Evolutionary conservation across 2,113 vertebrate genomes (phyloP), one percentile per base, ranked within the genome.

Genomic region (Dendropsophus ebraccatus): DNA sequence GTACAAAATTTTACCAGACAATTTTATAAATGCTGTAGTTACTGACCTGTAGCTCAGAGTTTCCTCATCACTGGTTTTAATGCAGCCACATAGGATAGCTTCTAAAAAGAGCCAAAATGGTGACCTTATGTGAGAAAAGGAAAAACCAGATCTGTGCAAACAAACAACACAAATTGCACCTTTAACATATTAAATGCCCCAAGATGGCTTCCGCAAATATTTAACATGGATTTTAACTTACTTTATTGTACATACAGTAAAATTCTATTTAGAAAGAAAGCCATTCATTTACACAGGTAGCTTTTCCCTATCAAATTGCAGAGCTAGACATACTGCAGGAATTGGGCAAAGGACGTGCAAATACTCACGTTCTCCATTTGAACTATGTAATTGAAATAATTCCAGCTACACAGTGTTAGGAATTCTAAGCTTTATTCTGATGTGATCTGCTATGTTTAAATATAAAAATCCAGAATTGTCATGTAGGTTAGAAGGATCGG

Each of bases 101-200:
- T 75, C 82, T 84, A 74, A 84, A 74, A 75, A n/a, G 60, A 52
- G 60, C 30, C 25, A 69, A 52, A 52, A 72, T 28, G 16, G 50
- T 58, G 70, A 56, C 69, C 37, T 84, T 84, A 84, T 84, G n/a
- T 75, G 50, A 84, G 52, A 84, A 70, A 84, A 84, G 82, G 70
- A 84, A 84, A 84, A 84, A 74, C 21, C 82, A 74, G 69, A 60
- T 56, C 37, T 84, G 82, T 60, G 52, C 54, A 84, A 84, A 73
- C 49, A 84, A 83, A 83, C 82, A 83, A 19, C 28, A 19, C n/a
- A 83, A 84, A 84, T 84, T 84, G 82, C 70, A 84, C 41, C 35
- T 60, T 84, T 5, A 47, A 47, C 35, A 58, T 81, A 81, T 60
- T 47, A 62, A 58, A 45, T 30, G n/a, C 56, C 75, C 70, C 52